phyloP scores from a whole-genome alignment of 1,140 invertebrate genomes.

The Helicorthomorpha holstii region DNA sequence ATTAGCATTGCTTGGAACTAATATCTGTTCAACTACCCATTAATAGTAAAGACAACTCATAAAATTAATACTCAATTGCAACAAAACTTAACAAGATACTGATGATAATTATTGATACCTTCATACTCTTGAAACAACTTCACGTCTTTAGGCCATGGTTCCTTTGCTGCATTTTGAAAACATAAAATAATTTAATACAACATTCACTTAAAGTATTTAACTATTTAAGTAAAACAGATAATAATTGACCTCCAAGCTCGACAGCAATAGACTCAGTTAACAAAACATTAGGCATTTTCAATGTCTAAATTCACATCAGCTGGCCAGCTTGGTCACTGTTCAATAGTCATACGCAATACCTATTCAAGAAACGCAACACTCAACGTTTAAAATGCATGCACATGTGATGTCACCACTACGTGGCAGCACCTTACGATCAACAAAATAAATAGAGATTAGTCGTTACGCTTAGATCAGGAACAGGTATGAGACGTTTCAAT shows the following conservation, averaged over 20 bases:
- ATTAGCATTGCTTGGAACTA: conserved; percentile 77
- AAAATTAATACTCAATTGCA: neutral
- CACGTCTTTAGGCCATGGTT: conserved; percentile 72
- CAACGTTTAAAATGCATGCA: too few relatives aligned
- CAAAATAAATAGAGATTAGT: too few relatives aligned
- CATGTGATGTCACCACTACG: too few relatives aligned
- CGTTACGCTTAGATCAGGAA: too few relatives aligned
- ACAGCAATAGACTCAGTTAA: conserved; percentile 24
- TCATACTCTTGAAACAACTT: conserved; percentile 71
- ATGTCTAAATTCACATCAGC: neutral
- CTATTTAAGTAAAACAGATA: too few relatives aligned
- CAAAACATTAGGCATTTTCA: conserved; percentile 25
- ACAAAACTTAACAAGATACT: neutral
- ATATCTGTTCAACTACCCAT: conserved; percentile 61
- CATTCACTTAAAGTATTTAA: neutral
- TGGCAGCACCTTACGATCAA: too few relatives aligned
- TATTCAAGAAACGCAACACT: too few relatives aligned
- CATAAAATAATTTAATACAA: conserved; percentile 1
- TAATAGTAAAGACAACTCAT: conserved; percentile 8
- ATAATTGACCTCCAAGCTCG: conserved; percentile 30
- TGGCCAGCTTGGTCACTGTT: too few relatives aligned
- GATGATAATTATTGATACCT: conserved; percentile 15
- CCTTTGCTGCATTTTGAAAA: conserved; percentile 32
- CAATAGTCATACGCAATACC: too few relatives aligned
- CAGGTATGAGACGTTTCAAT: too few relatives aligned